Evolutionary conservation across 1,140 invertebrate species (phyloP).

Genomic region (Coboldia fuscipes): DNA sequence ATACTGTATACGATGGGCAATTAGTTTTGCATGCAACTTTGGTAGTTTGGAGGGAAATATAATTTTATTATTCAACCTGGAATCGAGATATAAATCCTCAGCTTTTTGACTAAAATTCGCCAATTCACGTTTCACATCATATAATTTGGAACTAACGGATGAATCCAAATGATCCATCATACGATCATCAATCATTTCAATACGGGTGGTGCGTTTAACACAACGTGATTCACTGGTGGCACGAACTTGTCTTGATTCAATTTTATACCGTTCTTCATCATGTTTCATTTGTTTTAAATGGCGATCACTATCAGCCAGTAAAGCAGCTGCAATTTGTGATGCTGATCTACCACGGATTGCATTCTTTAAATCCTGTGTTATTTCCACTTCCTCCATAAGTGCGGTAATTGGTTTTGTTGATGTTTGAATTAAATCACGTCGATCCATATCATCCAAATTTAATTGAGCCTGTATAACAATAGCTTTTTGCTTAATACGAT

Average conservation of each 20-base stretch:
- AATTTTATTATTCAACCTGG: too few species aligned
- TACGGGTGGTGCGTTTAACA: conserved; percentile 11
- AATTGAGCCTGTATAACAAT: too few species aligned
- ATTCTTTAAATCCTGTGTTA: conserved; percentile 28
- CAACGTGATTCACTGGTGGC: conserved; percentile 5
- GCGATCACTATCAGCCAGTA: conserved; percentile 32
- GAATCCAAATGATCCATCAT: conserved; percentile 18
- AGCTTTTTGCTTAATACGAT: too few species aligned
- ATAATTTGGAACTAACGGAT: conserved; percentile 17
- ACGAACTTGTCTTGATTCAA: conserved; percentile 3
- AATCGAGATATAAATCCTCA: conserved; percentile 18
- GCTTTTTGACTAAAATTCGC: conserved; percentile 16
- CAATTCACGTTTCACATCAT: conserved; percentile 19
- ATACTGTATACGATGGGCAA: too few species aligned
- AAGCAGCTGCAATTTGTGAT: conserved; percentile 39
- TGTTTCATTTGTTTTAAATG: conserved; percentile 26
- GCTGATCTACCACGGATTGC: conserved; percentile 47
- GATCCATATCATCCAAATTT: too few species aligned
- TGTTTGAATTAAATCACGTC: conserved; percentile 15
- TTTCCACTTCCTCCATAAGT: conserved; percentile 29
- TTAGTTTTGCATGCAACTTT: too few species aligned
- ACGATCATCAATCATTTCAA: conserved; percentile 18
- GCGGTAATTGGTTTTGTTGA: conserved; percentile 30
- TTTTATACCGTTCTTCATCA: conserved; percentile 15
- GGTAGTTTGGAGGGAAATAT: too few species aligned